Evolutionary conservation across 2,797 vertebrate species (phyloP), one percentile per base, ranked within the genome.

Genomic region (Myoxocephalus aenaeus): DNA sequence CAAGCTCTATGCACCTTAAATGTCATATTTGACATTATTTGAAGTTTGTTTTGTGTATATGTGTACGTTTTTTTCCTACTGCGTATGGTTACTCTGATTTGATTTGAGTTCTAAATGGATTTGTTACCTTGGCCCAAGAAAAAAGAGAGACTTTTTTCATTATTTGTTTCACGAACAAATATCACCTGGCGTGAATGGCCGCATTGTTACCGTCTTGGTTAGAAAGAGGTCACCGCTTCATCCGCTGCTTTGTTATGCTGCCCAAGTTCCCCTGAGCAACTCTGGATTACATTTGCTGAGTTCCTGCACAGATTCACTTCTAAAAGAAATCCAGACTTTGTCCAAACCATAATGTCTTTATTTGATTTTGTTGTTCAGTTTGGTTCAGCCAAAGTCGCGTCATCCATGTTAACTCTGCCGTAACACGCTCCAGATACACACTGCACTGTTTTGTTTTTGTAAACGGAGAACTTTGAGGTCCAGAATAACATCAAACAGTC

Each of bases 301-400:
- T 62, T 75, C 61, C 65, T 57, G 32, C 65, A 65, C 57, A 48
- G 34, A 70, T 75, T 73, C 32, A 46, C n/a, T 48, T 65, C 4
- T 11, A 42, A 42, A 25, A 27, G 50, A 66, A 65, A 65, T 40
- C 27, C 66, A 42, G 36, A 57, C 44, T 61, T 51, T 36, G 3
- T 59, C 76, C 75, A 79, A 61, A 83, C 84, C 81, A 73, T 59
- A 54, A 77, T 63, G 66, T 56, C 56, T 87, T 62, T 36, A 80
- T 71, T 81, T 56, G 46, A 85, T 73, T 66, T 66, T 68, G 53
- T 62, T 71, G 57, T 70, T 86, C 13, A 40, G 64, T 71, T 69
- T 29, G 32, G 73, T 83, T 81, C 65, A 75, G 57, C 48, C 44
- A 9, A 59, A 57, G 56, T 61, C 34, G 25, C 71, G 62, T 65